Base-by-base conservation (phyloP, 2,888 invertebrate genomes). In the Anagyrus pseudococci region DNA sequence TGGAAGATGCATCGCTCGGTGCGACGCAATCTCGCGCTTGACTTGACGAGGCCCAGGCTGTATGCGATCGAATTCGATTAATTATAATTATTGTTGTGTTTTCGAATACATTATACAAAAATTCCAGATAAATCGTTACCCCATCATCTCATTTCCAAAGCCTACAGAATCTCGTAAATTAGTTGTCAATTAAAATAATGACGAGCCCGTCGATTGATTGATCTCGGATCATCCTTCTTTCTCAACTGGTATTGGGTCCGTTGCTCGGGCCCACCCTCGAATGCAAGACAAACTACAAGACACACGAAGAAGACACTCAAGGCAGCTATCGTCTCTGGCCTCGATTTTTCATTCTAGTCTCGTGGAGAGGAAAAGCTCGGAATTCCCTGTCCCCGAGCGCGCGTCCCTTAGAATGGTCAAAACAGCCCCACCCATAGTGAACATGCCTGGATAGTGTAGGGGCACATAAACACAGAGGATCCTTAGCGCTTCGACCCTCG, bases 381-480 rank as follows among this genome's bases (percentile, higher is more conserved):
- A 23, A 47, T 37, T n/a, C 40, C 23, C 2, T n/a, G 40, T 15
- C 19, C 49, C 52, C 29, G 41, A 13, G n/a, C 25, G 17, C 19
- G 37, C 7, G 46, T 67, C 68, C 66, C 67, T 60, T 50, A 65
- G 70, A 71, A 74, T 71, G 73, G 73, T 75, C 74, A 74, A 75
- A 75, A 74, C 72, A 76, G 72, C 67, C 72, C 74, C 72, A 69
- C 74, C 76, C 73, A 68, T 65, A 44, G 67, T 61, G 70, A 59
- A 58, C 29, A 64, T 40, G 65, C 58, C 61, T n/a, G n/a, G n/a
- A n/a, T n/a, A n/a, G n/a, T n/a, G n/a, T n/a, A n/a, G 66, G 66
- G 55, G 58, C 66, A 69, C 68, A 69, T 41, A 68, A 46, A 40
- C 37, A 29, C 10, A 10, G 29, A 10, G 4, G 62, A 64, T 55